A percentile compares a stretch with the other conserved stretches of the same genome.
phyloP scores from a whole-genome alignment of 2,888 invertebrate genomes.

The Leucozona laternaria region DNA sequence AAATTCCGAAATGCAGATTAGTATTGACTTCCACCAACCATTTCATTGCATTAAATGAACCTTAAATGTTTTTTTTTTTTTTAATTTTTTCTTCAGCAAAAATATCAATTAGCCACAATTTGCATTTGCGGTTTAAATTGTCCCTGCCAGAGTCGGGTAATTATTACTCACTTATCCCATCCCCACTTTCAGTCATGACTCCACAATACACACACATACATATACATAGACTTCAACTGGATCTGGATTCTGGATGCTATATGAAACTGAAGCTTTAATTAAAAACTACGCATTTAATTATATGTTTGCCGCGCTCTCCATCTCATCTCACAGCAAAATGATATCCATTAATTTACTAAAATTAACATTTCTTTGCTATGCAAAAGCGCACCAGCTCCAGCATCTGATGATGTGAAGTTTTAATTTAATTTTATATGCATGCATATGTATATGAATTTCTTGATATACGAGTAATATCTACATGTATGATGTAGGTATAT shows the following conservation, averaged over 20 bases:
- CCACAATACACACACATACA: too few species aligned
- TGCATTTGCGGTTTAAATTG: slow-evolving; percentile 57
- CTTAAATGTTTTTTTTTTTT: slow-evolving; percentile 9
- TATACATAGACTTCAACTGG: background rate
- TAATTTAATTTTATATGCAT: slow-evolving; percentile 6
- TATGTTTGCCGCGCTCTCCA: slow-evolving; percentile 39
- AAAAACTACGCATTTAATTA: slow-evolving; percentile 53
- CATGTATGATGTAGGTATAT: slow-evolving; percentile 5
- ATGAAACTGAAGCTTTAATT: slow-evolving; percentile 56
- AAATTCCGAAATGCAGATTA: background rate
- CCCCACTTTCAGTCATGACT: slow-evolving; percentile 23
- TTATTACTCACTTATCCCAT: slow-evolving; percentile 66
- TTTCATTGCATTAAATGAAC: slow-evolving; percentile 28
- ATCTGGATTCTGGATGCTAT: slow-evolving; percentile 15
- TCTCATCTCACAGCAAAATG: slow-evolving; percentile 54
- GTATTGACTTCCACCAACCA: background rate
- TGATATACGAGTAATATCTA: slow-evolving; percentile 14
- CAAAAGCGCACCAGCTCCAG: background rate
- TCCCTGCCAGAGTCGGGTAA: slow-evolving; percentile 51
- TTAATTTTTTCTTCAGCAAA: background rate
- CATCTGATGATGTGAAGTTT: slow-evolving; percentile 46
- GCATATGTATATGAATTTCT: slow-evolving; percentile 40
- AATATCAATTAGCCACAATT: slow-evolving; percentile 67
- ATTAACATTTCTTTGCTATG: slow-evolving; percentile 58
- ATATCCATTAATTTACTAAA: slow-evolving; percentile 71